Evolutionary conservation across 2,888 invertebrate species (phyloP), one percentile per base, ranked within the genome.

Genomic region (Pelosia muscerda): DNA sequence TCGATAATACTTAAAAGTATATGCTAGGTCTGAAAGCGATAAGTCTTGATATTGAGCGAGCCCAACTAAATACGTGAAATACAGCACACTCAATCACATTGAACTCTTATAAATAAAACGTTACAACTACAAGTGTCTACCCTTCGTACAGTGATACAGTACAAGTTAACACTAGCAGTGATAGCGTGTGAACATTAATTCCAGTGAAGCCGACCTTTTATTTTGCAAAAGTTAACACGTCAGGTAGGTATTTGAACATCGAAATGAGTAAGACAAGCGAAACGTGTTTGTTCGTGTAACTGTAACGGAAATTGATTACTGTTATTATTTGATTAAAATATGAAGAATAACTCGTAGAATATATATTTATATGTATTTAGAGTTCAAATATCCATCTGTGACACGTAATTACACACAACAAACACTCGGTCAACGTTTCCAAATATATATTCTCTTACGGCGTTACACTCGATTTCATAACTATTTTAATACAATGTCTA

Each of bases 11-110:
- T 93, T 92, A 93, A 49, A 90, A 86, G 84, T 88, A 87, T 85
- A 90, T 86, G 85, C 90, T 92, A 93, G 85, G 82, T 89, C 90
- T 89, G 92, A 90, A 92, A 92, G 92, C 92, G 85, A 91, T 89
- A 93, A 95, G 94, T 95, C 94, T 95, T 94, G 90, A 86, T 86
- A 93, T 93, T 95, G 95, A 95, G 94, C 94, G 93, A 92, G 89
- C 93, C 90, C 93, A 94, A 94, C 91, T 90, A 90, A 90, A 90
- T 86, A 91, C 86, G 89, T 90, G 89, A 89, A 87, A 88, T 87
- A 90, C 85, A 90, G 87, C 89, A 92, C 91, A 92, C 90, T 90
- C 91, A 90, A 90, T 80, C 88, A 88, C 84, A 88, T 88, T 84
- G 87, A 90, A 82, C 81, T 82, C 83, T 82, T 82, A 81, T 67